Base-by-base conservation (phyloP, 2,888 invertebrate species). In the Coenonympha arcania region DNA sequence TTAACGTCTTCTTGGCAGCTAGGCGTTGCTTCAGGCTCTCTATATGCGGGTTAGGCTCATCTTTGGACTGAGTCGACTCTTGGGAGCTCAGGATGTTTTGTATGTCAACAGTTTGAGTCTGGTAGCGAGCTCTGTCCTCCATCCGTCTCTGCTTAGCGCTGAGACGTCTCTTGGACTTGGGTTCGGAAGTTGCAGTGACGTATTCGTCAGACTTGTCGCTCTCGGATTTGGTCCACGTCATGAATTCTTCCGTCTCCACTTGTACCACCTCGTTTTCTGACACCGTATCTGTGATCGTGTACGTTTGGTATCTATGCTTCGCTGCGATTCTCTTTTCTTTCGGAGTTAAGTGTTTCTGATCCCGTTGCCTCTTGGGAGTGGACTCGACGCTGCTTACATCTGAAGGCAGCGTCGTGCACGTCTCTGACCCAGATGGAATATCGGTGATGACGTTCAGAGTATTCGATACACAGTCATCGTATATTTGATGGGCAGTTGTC, bases 241-340 rank as follows among this genome's bases (percentile, higher is more conserved):
- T 53, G 52, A 79, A 82, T 43, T 80, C 80, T 8, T 83, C 82
- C 0, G 66, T 61, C 41, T 75, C 76, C 2, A 73, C 69, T 58
- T 78, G 76, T 5, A 70, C 69, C 1, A 71, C 63, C 6, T 79
- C 79, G 34, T 55, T 67, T 36, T 78, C 81, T 0, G 76, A 62
- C 1, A 69, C 72, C 2, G 70, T 71, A 48, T 90, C 91, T 0
- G 90, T 91, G 31, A 95, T 93, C 0, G 93, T 94, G 68, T 95
- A 95, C 0, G 95, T 95, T 69, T 91, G 92, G 69, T 91, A 94
- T 53, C 95, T 89, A 62, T 95, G 94, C 68, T 93, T 93, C 1
- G 91, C 89, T 28, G 91, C 73, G 59, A 90, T 90, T 31, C 95
- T 83, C 65, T 91, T 91, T 68, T 94, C 93, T 72, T 93, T 94